Conservation (phyloP, 2,888 invertebrate species). For the Ectobius pallidus region DNA sequence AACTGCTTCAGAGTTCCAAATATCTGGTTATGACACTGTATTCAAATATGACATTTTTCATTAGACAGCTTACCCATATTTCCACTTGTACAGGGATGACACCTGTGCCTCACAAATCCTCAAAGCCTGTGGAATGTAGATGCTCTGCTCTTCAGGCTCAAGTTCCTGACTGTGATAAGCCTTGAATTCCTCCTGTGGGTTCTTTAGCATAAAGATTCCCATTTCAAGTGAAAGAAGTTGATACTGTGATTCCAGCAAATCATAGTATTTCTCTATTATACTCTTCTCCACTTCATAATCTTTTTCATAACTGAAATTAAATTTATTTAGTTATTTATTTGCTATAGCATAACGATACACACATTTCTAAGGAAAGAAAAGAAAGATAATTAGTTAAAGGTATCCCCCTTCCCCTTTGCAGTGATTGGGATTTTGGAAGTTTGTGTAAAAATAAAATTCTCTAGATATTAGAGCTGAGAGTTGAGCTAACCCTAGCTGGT, state of each 20-base stretch:
- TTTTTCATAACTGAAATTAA: background rate
- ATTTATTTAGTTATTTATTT: too few relatives aligned
- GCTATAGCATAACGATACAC: too few relatives aligned
- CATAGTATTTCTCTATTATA: background rate
- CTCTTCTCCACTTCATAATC: background rate
- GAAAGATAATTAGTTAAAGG: too few relatives aligned
- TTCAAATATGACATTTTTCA: too few relatives aligned
- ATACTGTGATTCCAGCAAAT: background rate
- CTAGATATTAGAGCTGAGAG: too few relatives aligned
- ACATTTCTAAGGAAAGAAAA: too few relatives aligned
- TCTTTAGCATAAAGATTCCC: background rate
- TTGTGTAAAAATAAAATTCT: too few relatives aligned
- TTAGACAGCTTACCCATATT: slow-evolving; percentile 35
- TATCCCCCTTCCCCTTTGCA: too few relatives aligned
- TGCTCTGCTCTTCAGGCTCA: background rate
- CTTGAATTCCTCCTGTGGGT: slow-evolving; percentile 1
- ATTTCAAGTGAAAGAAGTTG: background rate
- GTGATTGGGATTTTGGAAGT: too few relatives aligned
- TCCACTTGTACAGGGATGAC: slow-evolving; percentile 25
- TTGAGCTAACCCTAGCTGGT: too few relatives aligned
- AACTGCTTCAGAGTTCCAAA: too few relatives aligned
- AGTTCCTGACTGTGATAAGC: background rate
- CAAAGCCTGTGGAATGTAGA: background rate
- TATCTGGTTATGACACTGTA: too few relatives aligned
- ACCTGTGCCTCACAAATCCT: slow-evolving; percentile 20